Conservation (phyloP, 2,888 invertebrate species). For the Bombylius discolor region DNA sequence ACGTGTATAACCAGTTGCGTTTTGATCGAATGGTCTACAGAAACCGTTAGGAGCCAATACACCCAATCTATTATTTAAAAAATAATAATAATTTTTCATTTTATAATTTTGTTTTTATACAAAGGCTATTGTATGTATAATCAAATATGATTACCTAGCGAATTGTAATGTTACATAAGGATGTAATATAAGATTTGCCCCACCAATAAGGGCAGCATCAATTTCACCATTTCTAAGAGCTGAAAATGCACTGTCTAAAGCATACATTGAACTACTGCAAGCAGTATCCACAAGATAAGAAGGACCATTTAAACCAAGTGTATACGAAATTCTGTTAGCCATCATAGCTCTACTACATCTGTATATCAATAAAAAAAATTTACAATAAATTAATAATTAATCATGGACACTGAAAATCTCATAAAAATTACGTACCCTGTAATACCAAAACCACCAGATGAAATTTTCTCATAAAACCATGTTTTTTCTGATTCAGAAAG, state of each 20-base stretch:
- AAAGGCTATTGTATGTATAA: background rate
- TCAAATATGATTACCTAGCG: slow-evolving; percentile 40
- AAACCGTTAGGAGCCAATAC: slow-evolving; percentile 72
- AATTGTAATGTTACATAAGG: slow-evolving; percentile 85
- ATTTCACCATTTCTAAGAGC: slow-evolving; percentile 68
- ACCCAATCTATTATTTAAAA: slow-evolving; percentile 42
- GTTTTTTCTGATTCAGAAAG: slow-evolving; percentile 61
- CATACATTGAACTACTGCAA: slow-evolving; percentile 85
- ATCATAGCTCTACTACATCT: slow-evolving; percentile 85
- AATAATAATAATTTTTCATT: background rate
- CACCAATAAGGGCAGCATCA: slow-evolving; percentile 82
- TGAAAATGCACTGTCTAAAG: slow-evolving; percentile 68
- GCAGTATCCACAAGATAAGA: slow-evolving; percentile 84
- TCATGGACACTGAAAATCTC: background rate
- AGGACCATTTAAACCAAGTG: slow-evolving; percentile 77
- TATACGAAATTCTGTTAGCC: slow-evolving; percentile 80
- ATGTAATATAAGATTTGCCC: slow-evolving; percentile 72
- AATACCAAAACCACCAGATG: slow-evolving; percentile 38
- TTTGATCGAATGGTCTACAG: slow-evolving; percentile 83
- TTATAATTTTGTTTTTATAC: slow-evolving; percentile 29
- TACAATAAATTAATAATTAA: background rate
- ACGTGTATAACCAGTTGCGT: slow-evolving; percentile 70
- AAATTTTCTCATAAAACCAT: slow-evolving; percentile 53
- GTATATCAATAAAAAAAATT: slow-evolving; percentile 9
- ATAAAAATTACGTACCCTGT: slow-evolving; percentile 22